Evolutionary conservation across 2,888 invertebrate species (phyloP), one percentile per base, ranked within the genome.

Genomic region (Steromphala cineraria): DNA sequence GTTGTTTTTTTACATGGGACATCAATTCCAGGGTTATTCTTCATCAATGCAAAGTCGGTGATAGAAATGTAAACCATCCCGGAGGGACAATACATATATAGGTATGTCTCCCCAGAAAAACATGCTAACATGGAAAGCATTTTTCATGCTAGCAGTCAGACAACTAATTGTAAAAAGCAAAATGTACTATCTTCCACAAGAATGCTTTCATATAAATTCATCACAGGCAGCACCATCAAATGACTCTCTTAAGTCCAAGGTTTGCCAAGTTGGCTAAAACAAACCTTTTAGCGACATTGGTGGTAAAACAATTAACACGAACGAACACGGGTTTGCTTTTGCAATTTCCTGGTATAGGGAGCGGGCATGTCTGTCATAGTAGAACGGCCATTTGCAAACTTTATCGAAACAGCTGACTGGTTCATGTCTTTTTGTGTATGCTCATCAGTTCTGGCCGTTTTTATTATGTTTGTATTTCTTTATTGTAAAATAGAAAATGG

Each of bases 281-380:
- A 62, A 62, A 62, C 62, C 62, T 62, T 62, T 62, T 62, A 62
- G 62, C 62, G 28, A 62, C 62, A 62, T 62, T 62, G 62, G 62
- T 62, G 62, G 62, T 62, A 62, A 62, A 62, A 62, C 62, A 62
- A 62, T 62, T 62, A 62, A 75, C 75, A 40, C 52, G 52, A n/a
- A 52, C 24, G 75, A 79, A 79, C 71, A 79, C 31, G 79, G 36
- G 36, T 79, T 79, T 71, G 67, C 79, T 74, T 67, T 79, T 74
- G 19, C 71, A 79, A 71, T 79, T 71, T 79, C 79, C 79, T 71
- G 67, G 36, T 53, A 19, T 24, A 10, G 67, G 36, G 46, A 21
- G 46, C 17, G 13, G 17, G n/a, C 36, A 19, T 46, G 46, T 75
- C 15, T 52, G 13, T 24, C 24, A 24, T 19, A 24, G 24, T 28